Percentiles rank a stretch among this genome's conserved stretches.
Conservation (phyloP, 2,888 invertebrate species). For the Meganola albula region DNA sequence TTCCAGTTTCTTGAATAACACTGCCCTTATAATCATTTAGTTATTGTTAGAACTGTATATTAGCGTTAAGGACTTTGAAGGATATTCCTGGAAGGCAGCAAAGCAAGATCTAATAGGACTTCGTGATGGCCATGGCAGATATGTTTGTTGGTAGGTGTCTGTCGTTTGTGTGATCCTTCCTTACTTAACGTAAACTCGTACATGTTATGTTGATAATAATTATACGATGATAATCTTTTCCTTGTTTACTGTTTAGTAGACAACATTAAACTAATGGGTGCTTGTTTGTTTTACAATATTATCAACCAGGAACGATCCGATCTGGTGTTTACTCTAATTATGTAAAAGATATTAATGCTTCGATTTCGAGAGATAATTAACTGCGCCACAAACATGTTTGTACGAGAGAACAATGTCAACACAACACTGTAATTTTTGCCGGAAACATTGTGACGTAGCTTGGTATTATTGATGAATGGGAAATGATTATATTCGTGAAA, state of each 20-base stretch:
- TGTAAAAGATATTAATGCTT: constrained; percentile 27
- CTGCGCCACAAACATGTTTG: constrained; percentile 54
- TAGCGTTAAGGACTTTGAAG: constrained; percentile 55
- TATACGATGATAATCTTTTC: too few species aligned
- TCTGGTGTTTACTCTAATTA: constrained; percentile 21
- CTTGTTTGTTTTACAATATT: too few species aligned
- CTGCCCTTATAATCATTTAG: constrained; percentile 54
- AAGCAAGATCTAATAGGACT: constrained; percentile 41
- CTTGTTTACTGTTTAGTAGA: constrained; percentile 29
- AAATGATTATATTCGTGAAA: too few species aligned
- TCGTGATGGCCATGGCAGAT: constrained; percentile 68
- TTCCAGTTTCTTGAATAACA: constrained; percentile 53
- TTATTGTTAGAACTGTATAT: constrained; percentile 54
- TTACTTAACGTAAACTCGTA: too few species aligned
- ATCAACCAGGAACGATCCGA: constrained; percentile 8
- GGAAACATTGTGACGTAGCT: constrained; percentile 18
- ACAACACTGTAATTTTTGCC: constrained; percentile 20
- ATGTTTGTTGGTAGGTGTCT: constrained; percentile 66
- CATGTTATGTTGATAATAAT: too few species aligned
- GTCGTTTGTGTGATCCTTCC: too few species aligned
- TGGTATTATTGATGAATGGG: constrained; percentile 8
- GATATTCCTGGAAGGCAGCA: constrained; percentile 39
- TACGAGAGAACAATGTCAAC: constrained; percentile 30
- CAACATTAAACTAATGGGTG: too few species aligned
- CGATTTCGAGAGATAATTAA: constrained; percentile 38